Percentiles rank a stretch among this genome's conserved stretches.
phyloP scores from a whole-genome alignment of 2,888 invertebrate species.

The Heptascelio sp. region DNA sequence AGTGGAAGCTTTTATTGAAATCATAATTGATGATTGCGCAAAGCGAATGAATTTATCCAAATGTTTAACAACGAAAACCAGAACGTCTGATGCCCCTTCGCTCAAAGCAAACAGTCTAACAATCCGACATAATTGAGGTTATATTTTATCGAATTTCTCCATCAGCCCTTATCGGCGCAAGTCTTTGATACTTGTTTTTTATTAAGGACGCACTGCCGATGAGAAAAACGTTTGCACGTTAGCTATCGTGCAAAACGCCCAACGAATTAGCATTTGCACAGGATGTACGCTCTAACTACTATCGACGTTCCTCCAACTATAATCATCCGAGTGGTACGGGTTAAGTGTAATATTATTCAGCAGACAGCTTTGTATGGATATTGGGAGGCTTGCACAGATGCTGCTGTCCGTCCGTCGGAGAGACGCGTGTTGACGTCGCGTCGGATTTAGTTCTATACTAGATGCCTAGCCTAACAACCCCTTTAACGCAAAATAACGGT shows the following conservation, averaged over 20 bases:
- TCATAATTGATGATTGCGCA: no score
- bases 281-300: conserved; percentile 85
- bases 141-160: conserved; percentile 43
- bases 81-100: conserved; percentile 19
- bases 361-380: conserved; percentile 84
- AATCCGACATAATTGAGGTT: conserved; percentile 49
- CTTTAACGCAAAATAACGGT: conserved; percentile 76
- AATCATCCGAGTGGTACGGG: conserved; percentile 83
- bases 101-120: conserved; percentile 50
- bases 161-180: conserved; percentile 43
- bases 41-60: no score
- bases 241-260: conserved; percentile 73
- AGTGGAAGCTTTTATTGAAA: no score
- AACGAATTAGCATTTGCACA: conserved; percentile 84
- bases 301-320: conserved; percentile 84
- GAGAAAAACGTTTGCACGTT: conserved; percentile 67
- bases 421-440: conserved; percentile 72
- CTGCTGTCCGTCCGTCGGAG: conserved; percentile 80
- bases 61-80: no score
- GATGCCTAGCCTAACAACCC: conserved; percentile 79
- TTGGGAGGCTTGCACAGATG: conserved; percentile 83
- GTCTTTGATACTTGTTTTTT: conserved; percentile 50
- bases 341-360: conserved; percentile 85
- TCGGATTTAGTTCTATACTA: conserved; percentile 75
- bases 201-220: conserved; percentile 51